A percentile compares a stretch with the other conserved stretches of the same genome.
Conservation (phyloP, 1,140 invertebrate species). For the Trichoplusia ni region DNA sequence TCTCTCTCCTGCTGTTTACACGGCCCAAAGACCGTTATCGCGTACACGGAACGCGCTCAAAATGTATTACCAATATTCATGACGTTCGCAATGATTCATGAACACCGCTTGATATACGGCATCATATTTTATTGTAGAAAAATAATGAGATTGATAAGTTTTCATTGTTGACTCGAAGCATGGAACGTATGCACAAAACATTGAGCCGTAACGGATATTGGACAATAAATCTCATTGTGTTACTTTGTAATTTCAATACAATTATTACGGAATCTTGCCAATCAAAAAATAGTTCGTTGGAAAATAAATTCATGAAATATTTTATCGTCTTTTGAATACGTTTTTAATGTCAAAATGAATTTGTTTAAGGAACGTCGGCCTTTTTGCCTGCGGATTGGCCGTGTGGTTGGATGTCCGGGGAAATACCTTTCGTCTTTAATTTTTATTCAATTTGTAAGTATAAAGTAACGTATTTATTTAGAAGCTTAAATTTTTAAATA, state of each 20-base stretch:
- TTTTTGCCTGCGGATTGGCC: conserved; percentile 50
- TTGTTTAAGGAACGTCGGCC: conserved; percentile 43
- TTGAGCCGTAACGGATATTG: conserved; percentile 33
- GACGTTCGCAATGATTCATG: conserved; percentile 17
- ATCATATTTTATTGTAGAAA: conserved; percentile 34
- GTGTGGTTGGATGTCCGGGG: conserved; percentile 52
- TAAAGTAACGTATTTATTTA: not conserved
- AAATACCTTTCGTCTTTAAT: conserved; percentile 59
- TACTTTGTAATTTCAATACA: conserved; percentile 41
- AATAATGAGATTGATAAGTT: conserved; percentile 37
- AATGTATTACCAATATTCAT: conserved; percentile 31
- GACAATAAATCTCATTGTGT: conserved; percentile 37
- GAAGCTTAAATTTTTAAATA: not conserved
- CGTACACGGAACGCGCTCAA: not conserved
- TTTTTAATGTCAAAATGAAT: conserved; percentile 35
- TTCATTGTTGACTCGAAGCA: conserved; percentile 22
- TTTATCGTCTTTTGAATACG: conserved; percentile 21
- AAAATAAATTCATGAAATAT: conserved; percentile 32
- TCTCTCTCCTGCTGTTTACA: too few species aligned
- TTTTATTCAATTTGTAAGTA: conserved; percentile 64
- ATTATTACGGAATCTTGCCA: conserved; percentile 32
- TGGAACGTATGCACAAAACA: conserved; percentile 7
- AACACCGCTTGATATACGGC: conserved; percentile 14
- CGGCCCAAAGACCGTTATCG: not conserved
- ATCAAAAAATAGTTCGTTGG: conserved; percentile 31